Evolutionary conservation across 2,888 invertebrate genomes (phyloP), one percentile per base, ranked within the genome.

Genomic region (Drosophila algonquin): DNA sequence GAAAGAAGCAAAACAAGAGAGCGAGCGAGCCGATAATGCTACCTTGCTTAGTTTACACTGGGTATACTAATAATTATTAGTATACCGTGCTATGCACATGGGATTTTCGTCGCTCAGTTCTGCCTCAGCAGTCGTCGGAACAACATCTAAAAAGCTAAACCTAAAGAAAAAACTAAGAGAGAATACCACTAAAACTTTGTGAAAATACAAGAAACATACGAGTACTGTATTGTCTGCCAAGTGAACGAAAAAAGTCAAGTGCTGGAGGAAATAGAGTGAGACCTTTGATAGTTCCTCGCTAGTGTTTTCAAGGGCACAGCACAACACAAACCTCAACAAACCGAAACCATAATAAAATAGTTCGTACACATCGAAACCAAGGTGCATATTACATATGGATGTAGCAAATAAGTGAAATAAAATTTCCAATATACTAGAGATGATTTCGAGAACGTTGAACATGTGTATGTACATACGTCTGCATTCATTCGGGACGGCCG

Each of bases 101-200:
- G n/a, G n/a, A n/a, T n/a, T 63, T 46, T 76, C 72, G 73, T 75
- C 75, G 75, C 76, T 91, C 89, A 91, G 89, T 91, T 77, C 84
- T 80, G 79, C 75, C 80, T 83, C 81, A 82, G 86, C 90, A 83
- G 81, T 91, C 88, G 90, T 79, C 90, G 85, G 79, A 81, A 80
- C 72, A 88, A 85, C 87, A 65, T 77, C 61, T 32, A 59, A 64
- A 64, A 69, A 12, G 59, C 27, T 53, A 55, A 12, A 45, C n/a
- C 56, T 32, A 44, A 50, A 21, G 2, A 21, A 21, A 21, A 2
- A 21, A 1, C 21, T 2, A 21, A 21, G 2, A 21, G 14, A 67
- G 51, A 76, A 51, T 60, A 27, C 50, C 64, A 40, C 69, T 53
- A 65, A 62, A 59, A 67, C 63, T 58, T 62, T 76, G 53, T 73